Base-by-base conservation (phyloP, 2,113 vertebrate genomes). In the Zapus hudsonius region DNA sequence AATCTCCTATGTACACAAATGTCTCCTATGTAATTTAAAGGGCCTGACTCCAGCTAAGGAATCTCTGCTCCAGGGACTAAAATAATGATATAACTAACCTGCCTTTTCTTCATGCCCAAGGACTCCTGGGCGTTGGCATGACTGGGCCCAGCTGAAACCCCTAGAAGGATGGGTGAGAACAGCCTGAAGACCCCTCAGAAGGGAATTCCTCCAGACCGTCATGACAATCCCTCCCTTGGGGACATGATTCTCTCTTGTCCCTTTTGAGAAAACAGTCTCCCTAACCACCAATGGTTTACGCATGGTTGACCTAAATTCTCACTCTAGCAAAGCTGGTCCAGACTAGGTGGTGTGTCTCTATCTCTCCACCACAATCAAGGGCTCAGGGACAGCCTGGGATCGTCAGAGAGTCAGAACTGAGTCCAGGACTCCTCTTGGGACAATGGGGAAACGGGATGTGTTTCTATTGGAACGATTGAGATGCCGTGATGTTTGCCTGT, bases 131-230 rank as follows among this genome's bases (percentile, higher is more conserved):
- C 23, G 9, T 20, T 38, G 75, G 10, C 44, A 20, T 38, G 66
- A 66, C 16, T 5, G 23, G 23, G 36, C n/a, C 33, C 2, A 36
- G n/a, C 3, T 29, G 17, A 5, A 36, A 55, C 19, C 29, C 2
- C 9, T 10, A 16, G 1, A 10, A 0, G 0, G 38, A 10, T 0
- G 0, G 38, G 29, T 22, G 59, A 63, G 61, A 63, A 63, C 27
- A 66, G n/a, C 1, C 36, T 2, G n/a, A 9, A 25, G 40, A 16
- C 40, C n/a, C 55, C 8, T 42, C 25, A 27, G 10, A 36, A 27
- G 42, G 42, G 16, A 55, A 22, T 29, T 44, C n/a, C 55, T 44
- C 1, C 25, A 15, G 33, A 23, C 47, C 4, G 9, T 23, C 3
- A 3, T 2, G 12, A 40, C 12, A 3, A 3, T 52, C 7, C 31